Base-by-base conservation (phyloP, 2,888 invertebrate species). In the Drosophila formosana region DNA sequence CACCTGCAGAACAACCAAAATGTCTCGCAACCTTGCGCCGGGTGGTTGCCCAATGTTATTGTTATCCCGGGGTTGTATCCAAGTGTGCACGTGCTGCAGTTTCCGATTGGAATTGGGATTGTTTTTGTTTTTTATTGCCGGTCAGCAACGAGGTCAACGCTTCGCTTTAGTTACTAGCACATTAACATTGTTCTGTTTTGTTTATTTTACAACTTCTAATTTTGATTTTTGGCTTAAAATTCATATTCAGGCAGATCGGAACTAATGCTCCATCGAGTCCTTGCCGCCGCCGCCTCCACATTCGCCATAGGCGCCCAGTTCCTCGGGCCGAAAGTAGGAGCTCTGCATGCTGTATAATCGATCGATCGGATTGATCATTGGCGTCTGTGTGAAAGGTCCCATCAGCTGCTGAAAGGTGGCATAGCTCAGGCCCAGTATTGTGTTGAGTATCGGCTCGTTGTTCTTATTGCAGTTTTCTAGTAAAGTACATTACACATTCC, bases 271-370 rank as follows among this genome's bases (percentile, higher is more conserved):
- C 69, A 81, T 73, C n/a, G 80, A 47, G 18, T 91, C 90, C 71
- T 91, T 91, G 60, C 82, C 82, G 28, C 64, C 64, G 7, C 71
- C 45, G 57, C 82, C 86, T 13, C 78, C 82, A 50, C 89, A 91
- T 26, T 92, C 91, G 3, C 88, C 83, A 34, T 90, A 92, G 57
- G 87, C 72, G n/a, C 87, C 89, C 53, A 92, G 71, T 64, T 94
- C 94, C 68, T 94, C 94, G 30, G 93, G 94, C 75, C 94, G 94
- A 91, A 95, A 95, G 83, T 95, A 95, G 11, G 94, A 94, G 81
- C 93, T 94, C 86, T 95, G 94, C 95, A 95, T 95, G 65, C 94
- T 95, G 85, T 95, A 95, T 13, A 95, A 90, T 45, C 94, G 93
- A 91, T 95, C 95, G 70, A 95, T 95, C 8, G 95, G 95, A 90